Percentiles rank a stretch among this genome's conserved stretches.
Evolutionary conservation across 2,888 invertebrate genomes (phyloP).

Genomic region (Drosophila robusta): DNA sequence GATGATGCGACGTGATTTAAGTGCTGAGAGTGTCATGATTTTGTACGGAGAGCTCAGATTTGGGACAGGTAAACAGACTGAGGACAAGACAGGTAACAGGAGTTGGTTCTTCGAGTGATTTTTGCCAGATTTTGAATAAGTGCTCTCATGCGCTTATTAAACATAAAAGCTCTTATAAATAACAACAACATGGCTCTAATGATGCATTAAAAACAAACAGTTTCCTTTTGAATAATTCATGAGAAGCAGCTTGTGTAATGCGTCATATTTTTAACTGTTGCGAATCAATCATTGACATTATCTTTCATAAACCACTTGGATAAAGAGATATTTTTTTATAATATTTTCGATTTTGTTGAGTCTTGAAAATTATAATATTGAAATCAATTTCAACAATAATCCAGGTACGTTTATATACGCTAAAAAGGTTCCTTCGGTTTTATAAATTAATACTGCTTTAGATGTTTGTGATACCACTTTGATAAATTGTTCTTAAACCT

Average conservation of each 20-base stretch:
- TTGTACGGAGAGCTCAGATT: too few species aligned
- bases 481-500: constrained; percentile 1
- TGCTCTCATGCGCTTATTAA: neutral
- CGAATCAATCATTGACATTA: neutral
- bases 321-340: too few species aligned
- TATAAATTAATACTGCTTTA: too few species aligned
- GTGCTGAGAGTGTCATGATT: neutral
- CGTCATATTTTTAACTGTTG: neutral
- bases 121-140: constrained; percentile 2
- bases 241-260: neutral
- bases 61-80: too few species aligned
- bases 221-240: constrained; percentile 11
- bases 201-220: neutral
- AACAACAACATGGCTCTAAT: constrained; percentile 1
- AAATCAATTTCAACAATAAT: too few species aligned
- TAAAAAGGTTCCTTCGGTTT: too few species aligned
- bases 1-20: neutral
- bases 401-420: too few species aligned
- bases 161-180: neutral
- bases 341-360: too few species aligned
- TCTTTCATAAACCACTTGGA: neutral
- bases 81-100: neutral
- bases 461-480: neutral
- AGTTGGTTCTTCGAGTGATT: neutral
- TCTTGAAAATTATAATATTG: too few species aligned